These are phyloP conservation scores for Diadema setosum DNA, from an alignment of 35 echinoderm and acorn worm species.

Conservation along the genomic window DNA sequence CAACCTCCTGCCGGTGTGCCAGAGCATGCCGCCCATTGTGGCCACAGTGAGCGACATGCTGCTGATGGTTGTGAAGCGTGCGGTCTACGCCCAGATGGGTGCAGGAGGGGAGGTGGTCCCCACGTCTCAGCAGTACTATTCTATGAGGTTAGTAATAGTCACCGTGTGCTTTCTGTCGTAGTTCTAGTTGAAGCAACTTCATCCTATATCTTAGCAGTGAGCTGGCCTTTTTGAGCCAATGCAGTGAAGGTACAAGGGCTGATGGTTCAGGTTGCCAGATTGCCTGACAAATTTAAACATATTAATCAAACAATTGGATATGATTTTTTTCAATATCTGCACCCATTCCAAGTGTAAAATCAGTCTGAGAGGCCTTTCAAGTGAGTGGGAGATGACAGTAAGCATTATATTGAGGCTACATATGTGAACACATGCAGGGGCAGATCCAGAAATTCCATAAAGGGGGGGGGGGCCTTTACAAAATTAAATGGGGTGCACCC, in stretches of 20 bases:
- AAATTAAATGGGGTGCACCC: no score
- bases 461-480: no score
- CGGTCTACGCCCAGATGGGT: not conserved
- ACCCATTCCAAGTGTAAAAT: no score
- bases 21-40: not conserved
- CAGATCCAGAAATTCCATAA: no score
- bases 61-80: not conserved
- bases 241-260: no score
- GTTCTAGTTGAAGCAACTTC: not conserved
- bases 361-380: no score
- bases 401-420: no score
- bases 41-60: not conserved
- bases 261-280: not conserved
- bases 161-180: no score
- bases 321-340: not conserved
- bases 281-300: not conserved
- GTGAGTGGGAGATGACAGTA: no score
- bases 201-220: not conserved
- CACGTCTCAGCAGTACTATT: not conserved
- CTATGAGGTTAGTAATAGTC: constrained; percentile 5
- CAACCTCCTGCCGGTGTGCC: not conserved
- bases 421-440: no score
- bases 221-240: not conserved
- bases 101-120: not conserved
- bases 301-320: not conserved